Percentiles rank a stretch among this genome's conserved stretches.
Conservation (phyloP, 2,888 invertebrate species). For the Dryocosmus kuriphilus region DNA sequence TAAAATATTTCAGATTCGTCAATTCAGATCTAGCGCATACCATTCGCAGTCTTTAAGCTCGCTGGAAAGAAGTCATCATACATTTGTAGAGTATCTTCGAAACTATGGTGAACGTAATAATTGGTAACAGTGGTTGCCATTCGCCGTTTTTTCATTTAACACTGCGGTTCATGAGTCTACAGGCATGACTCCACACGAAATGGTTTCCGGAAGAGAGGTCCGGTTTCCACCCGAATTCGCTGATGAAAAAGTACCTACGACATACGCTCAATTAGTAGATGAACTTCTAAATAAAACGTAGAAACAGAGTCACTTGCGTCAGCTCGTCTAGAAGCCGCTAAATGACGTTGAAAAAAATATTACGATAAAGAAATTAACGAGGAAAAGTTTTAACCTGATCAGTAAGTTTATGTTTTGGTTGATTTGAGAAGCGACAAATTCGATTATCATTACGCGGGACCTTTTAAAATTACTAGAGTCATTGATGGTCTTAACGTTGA, state of each 20-base stretch:
- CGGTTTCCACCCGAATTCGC: not conserved
- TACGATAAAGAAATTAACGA: not conserved
- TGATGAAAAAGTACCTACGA: not conserved
- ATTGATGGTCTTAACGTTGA: constrained; percentile 6
- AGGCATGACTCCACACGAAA: constrained; percentile 1
- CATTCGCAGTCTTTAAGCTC: constrained; percentile 44
- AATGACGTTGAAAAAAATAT: no score
- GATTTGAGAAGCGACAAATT: not conserved
- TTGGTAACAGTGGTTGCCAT: no score
- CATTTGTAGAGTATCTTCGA: constrained; percentile 40
- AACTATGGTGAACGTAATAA: constrained; percentile 3
- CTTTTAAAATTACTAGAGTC: not conserved
- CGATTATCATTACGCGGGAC: not conserved
- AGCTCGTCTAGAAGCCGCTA: constrained; percentile 3
- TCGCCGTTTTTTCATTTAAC: no score
- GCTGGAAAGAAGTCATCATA: constrained; percentile 39
- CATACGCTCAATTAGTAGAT: not conserved
- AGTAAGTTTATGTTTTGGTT: constrained; percentile 7
- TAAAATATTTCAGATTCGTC: constrained; percentile 31
- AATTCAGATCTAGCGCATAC: constrained; percentile 36
- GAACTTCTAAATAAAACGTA: not conserved
- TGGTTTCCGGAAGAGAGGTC: not conserved
- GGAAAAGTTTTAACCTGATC: not conserved
- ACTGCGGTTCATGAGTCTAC: no score
- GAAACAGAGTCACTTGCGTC: not conserved